Percentiles rank a stretch among this genome's conserved stretches.
These are phyloP conservation scores for Rhagoletis zephyria DNA, from an alignment of 1,140 invertebrate species.

Conservation along the genomic window DNA sequence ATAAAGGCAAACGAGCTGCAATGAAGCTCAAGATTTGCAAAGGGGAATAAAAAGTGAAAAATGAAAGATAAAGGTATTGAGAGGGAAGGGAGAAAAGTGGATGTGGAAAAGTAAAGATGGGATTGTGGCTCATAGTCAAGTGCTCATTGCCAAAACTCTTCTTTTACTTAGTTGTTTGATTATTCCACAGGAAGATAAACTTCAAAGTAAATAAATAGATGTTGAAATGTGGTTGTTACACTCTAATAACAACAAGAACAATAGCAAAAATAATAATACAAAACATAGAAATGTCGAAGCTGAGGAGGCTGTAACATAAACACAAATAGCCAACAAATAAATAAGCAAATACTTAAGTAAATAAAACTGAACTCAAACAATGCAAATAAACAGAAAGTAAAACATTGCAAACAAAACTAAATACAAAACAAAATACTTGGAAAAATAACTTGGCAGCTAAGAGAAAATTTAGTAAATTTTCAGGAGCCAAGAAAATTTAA, in stretches of 20 bases:
- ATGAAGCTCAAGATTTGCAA: conserved; percentile 2
- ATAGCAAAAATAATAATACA: not conserved
- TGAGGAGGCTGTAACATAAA: conserved; percentile 6
- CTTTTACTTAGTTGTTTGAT: not conserved
- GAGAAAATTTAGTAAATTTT: not conserved
- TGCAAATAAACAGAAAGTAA: not conserved
- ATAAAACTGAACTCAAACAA: conserved; percentile 5
- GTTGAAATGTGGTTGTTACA: not conserved
- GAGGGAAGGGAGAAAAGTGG: not conserved
- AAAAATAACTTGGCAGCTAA: not conserved
- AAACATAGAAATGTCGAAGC: not conserved
- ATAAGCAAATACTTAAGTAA: conserved; percentile 32
- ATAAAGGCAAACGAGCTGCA: conserved; percentile 12
- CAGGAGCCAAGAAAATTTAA: not conserved
- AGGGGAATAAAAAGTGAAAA: not conserved
- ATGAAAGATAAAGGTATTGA: not conserved
- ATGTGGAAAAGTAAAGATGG: not conserved
- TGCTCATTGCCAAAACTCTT: conserved; percentile 1
- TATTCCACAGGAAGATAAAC: not conserved
- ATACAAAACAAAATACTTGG: not conserved
- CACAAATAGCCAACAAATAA: conserved; percentile 33
- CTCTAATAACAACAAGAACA: not conserved
- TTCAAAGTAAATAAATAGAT: conserved; percentile 21
- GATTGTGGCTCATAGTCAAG: not conserved
- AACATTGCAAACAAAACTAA: conserved; percentile 2